Base-by-base conservation (phyloP, 1,140 invertebrate species). In the Cryptotermes secundus region DNA sequence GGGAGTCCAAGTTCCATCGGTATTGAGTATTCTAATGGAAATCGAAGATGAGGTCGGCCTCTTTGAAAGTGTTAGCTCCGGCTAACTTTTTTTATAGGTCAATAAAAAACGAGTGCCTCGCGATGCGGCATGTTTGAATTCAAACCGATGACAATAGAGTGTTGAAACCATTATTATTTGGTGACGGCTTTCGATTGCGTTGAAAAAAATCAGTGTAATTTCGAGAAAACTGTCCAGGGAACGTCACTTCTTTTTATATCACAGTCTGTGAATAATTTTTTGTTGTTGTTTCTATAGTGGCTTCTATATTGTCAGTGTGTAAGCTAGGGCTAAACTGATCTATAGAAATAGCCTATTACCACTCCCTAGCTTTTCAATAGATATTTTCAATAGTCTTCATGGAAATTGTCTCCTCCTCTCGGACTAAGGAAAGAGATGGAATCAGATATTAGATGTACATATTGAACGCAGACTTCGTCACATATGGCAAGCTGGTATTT, bases 61-160 rank as follows among this genome's bases (percentile, higher is more conserved):
- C 59, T 72, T 72, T 72, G 59, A 72, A 31, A n/a, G 59, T 72
- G n/a, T 72, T 72, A 72, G 59, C 59, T 72, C 59, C 59, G 53
- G 26, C 16, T 7, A 72, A 2, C n/a, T 6, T 72, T 72, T 72
- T 65, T 72, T 72, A 31, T 72, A 7, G 7, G 12, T 16, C 26
- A n/a, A 31, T 72, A 72, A 72, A 72, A 72, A 72, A 72, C 26
- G 9, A 26, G n/a, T 72, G 59, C 59, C n/a, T 72, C 31, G 26
- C 26, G 59, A n/a, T 72, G 59, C 59, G 59, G 59, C 59, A 16
- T 72, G 59, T 72, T 72, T 72, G 59, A 72, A 72, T 72, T 72
- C 59, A 72, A 72, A 72, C 59, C n/a, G 59, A 72, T 72, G 59
- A 72, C 59, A 72, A 72, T 72, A 72, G 59, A n/a, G 59, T 72